Evolutionary conservation across 1,140 invertebrate genomes (phyloP), one percentile per base, ranked within the genome.

Genomic region (Ceratina calcarata): DNA sequence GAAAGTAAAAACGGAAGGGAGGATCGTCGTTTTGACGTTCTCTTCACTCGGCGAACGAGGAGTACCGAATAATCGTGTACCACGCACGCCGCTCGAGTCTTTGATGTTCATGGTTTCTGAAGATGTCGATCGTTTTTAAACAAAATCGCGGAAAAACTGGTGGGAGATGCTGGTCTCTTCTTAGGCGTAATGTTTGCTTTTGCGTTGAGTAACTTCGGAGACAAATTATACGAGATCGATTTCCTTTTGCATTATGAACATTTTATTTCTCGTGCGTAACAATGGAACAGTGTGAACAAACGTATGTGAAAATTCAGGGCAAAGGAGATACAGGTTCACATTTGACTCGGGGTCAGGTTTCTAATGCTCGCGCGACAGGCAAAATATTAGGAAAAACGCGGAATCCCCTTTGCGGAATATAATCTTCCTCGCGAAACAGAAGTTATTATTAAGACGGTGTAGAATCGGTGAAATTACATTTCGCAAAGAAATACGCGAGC

Each of bases 381-480:
- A 7, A 55, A 20, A 66, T 45, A 68, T 51, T 49, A 1, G 49
- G 13, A 45, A 58, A 80, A 32, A 32, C 20, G n/a, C 53, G 15
- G 27, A 51, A 37, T 27, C 32, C 3, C n/a, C 3, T 24, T 71
- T 32, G 55, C n/a, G 20, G 37, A 37, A 84, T 84, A 55, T 32
- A 81, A 73, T 71, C 68, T 64, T 77, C 68, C 53, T 27, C 24
- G 22, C 65, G 49, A 58, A 84, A 77, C 72, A 77, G 27, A 32
- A 84, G 67, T 84, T 84, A 73, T 76, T 77, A 70, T 84, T 84
- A 85, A 77, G 73, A 37, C 62, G 82, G 7, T 18, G 55, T 53
- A 64, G 27, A 53, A 85, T 84, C 78, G 82, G 84, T 85, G 82
- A 84, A 85, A 85, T 84, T 81, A 84, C 72, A 85, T 85, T 84